Conservation (phyloP, 2,797 vertebrate genomes). For the Streptopelia turtur region DNA sequence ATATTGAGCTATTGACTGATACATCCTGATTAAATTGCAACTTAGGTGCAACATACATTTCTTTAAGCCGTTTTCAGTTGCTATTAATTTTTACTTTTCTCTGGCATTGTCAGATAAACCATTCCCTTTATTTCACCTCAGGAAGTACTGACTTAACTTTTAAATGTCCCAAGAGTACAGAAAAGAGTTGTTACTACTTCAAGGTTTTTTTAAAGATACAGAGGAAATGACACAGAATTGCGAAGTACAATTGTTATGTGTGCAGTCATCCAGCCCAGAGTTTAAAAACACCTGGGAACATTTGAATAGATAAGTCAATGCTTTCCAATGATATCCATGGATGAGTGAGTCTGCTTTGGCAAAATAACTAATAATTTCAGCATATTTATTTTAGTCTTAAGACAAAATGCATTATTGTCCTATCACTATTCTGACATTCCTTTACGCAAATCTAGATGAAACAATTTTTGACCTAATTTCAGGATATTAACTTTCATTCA, state of each 20-base stretch:
- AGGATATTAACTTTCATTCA: neutral
- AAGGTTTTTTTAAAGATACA: neutral
- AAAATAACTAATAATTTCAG: neutral
- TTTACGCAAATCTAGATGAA: neutral
- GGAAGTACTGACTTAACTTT: neutral
- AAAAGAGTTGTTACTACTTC: neutral
- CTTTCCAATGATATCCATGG: neutral
- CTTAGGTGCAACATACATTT: neutral
- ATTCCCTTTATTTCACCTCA: neutral
- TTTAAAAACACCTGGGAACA: neutral
- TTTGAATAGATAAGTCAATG: neutral
- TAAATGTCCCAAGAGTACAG: neutral
- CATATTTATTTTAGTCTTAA: neutral
- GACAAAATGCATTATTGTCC: neutral
- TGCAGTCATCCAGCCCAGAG: neutral
- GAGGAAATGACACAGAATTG: neutral
- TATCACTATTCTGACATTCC: neutral
- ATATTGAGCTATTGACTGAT: neutral
- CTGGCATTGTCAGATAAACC: neutral
- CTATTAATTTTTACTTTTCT: neutral
- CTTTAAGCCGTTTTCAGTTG: neutral
- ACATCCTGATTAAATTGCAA: neutral
- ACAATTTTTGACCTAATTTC: neutral
- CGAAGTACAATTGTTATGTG: neutral
- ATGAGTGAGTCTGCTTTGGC: neutral